Percentiles rank a stretch among this genome's conserved stretches.
Conservation (phyloP, 1,140 invertebrate species). For the Drosophila miranda region DNA sequence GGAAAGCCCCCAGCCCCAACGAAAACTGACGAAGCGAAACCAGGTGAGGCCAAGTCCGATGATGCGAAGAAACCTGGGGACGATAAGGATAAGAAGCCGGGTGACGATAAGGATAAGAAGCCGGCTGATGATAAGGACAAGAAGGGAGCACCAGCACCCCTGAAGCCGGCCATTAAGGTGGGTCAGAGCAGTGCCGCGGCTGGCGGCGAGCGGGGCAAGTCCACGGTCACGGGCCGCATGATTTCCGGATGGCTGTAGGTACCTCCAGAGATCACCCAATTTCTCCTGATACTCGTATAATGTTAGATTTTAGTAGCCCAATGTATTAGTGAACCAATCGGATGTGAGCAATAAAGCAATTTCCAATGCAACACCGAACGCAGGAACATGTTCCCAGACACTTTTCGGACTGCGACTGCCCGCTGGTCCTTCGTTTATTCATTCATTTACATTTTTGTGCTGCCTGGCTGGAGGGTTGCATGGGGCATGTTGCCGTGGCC, state of each 20-base stretch:
- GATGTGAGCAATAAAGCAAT: constrained; percentile 47
- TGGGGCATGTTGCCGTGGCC: constrained; percentile 47
- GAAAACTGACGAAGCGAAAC: constrained; percentile 46
- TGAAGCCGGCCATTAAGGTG: constrained; percentile 75
- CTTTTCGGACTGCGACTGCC: background rate
- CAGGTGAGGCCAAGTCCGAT: constrained; percentile 44
- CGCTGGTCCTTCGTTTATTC: too few relatives aligned
- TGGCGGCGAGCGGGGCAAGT: constrained; percentile 79
- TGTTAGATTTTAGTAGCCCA: constrained; percentile 6
- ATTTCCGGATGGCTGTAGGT: constrained; percentile 76
- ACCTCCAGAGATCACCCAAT: background rate
- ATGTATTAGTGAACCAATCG: background rate
- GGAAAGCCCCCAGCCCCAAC: background rate
- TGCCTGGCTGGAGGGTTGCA: too few relatives aligned
- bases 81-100: constrained; percentile 62
- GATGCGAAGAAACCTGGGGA: constrained; percentile 46
- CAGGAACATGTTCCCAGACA: too few relatives aligned
- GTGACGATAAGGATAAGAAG: constrained; percentile 28
- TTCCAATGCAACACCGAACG: constrained; percentile 4
- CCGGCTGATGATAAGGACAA: constrained; percentile 31
- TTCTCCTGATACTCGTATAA: background rate
- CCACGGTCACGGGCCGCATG: constrained; percentile 81
- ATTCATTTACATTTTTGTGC: too few relatives aligned
- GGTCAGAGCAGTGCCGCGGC: constrained; percentile 79
- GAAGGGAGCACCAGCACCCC: constrained; percentile 48